Evolutionary conservation across 64 coral and sea anemone species (phyloP).

Genomic region (Actinia tenebrosa): DNA sequence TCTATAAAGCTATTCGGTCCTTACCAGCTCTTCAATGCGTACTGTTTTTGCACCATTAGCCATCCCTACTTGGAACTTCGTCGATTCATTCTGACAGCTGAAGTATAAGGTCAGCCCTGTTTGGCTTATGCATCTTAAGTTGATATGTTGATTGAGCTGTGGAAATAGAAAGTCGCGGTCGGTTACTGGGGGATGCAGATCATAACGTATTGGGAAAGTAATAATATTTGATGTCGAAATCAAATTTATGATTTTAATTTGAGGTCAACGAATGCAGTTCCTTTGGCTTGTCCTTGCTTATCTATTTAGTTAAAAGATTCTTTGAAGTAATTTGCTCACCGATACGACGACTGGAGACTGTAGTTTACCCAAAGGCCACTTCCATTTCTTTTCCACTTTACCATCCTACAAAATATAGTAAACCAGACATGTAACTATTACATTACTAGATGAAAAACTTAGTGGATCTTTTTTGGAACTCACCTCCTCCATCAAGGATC

Average conservation of each 20-base stretch:
- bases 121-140: slow-evolving; percentile 63
- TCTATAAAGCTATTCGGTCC: too few relatives aligned
- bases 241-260: too few relatives aligned
- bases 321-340: slow-evolving; percentile 12
- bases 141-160: slow-evolving; percentile 67
- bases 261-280: too few relatives aligned
- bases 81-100: slow-evolving; percentile 73
- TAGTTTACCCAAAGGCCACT: slow-evolving; percentile 80
- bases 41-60: slow-evolving; percentile 62
- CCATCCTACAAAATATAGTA: slow-evolving; percentile 52
- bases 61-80: slow-evolving; percentile 71
- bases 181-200: background rate
- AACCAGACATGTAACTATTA: background rate
- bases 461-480: background rate
- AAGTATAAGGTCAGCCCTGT: slow-evolving; percentile 69
- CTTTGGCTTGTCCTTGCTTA: background rate
- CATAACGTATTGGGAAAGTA: background rate
- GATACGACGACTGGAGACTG: slow-evolving; percentile 60
- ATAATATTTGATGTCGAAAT: too few relatives aligned
- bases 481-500: slow-evolving; percentile 75
- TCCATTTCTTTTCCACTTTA: slow-evolving; percentile 70
- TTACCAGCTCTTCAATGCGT: slow-evolving; percentile 67
- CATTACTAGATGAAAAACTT: background rate
- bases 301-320: too few relatives aligned
- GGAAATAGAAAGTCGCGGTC: background rate